phyloP scores from a whole-genome alignment of 1,140 invertebrate genomes.

The Drosophila azteca region DNA sequence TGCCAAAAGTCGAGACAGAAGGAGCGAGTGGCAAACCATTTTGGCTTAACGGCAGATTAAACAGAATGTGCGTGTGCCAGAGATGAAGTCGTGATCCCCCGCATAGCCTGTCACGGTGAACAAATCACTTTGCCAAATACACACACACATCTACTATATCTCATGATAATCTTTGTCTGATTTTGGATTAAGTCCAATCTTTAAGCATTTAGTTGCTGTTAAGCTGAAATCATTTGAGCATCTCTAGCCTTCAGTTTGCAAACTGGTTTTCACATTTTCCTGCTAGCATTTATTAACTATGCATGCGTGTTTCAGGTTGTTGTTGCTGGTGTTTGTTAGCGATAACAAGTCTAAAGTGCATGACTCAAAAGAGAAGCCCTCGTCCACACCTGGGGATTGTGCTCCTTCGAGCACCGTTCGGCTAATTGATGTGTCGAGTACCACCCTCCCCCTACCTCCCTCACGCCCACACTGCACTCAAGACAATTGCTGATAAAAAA shows the following conservation, averaged over 20 bases:
- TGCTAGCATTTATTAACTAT: conserved; percentile 61
- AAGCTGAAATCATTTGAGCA: conserved; percentile 3
- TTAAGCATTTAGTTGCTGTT: too few relatives aligned
- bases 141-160: too few relatives aligned
- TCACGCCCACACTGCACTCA: conserved; percentile 20
- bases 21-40: conserved; percentile 31
- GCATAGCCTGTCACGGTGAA: neutral
- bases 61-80: conserved; percentile 45
- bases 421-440: conserved; percentile 60
- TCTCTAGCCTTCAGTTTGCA: conserved; percentile 6
- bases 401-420: conserved; percentile 15
- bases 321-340: conserved; percentile 18
- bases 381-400: conserved; percentile 54
- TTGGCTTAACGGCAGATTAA: conserved; percentile 74
- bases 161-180: neutral
- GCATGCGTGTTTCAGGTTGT: conserved; percentile 36
- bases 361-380: conserved; percentile 40
- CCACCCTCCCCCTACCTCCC: neutral
- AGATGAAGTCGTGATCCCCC: conserved; percentile 28
- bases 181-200: too few relatives aligned
- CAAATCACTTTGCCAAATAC: neutral
- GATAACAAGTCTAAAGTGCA: conserved; percentile 59
- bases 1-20: conserved; percentile 66
- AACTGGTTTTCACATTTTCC: conserved; percentile 17
- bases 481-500: conserved; percentile 50